These are phyloP conservation scores for Pantherophis alleghaniensis DNA, from an alignment of 2,797 vertebrate species.

Conservation along the genomic window DNA sequence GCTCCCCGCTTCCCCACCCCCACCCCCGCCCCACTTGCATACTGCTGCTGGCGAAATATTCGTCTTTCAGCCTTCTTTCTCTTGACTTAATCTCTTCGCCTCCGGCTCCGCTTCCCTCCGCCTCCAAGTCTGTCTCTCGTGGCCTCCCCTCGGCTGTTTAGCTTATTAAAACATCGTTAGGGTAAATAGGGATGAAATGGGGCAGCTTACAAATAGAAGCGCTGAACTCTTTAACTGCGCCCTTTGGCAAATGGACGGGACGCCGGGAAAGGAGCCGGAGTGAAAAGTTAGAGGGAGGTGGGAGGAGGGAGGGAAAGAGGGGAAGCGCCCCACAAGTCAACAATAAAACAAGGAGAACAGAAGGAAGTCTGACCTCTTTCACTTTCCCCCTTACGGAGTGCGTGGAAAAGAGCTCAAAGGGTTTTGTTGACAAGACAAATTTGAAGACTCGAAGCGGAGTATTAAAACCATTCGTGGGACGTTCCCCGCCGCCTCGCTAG, in stretches of 20 bases:
- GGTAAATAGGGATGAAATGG: conserved; percentile 71
- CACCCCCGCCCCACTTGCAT: not conserved
- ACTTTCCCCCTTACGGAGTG: not conserved
- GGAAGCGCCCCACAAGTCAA: not conserved
- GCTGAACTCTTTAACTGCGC: conserved; percentile 64
- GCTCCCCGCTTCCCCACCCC: rapidly evolving
- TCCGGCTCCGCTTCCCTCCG: not conserved
- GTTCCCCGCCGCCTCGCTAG: not conserved
- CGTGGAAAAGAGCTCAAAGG: not conserved
- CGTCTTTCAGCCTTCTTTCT: not conserved
- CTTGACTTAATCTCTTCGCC: conserved; percentile 22
- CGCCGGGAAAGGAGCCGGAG: not conserved
- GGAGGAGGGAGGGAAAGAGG: rapidly evolving
- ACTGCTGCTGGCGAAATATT: not conserved
- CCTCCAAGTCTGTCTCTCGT: not conserved
- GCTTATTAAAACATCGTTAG: conserved; percentile 74
- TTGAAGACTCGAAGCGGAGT: not conserved
- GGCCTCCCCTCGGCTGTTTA: conserved; percentile 26
- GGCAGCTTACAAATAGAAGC: conserved; percentile 61
- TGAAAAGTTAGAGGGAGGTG: not conserved
- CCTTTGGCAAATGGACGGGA: conserved; percentile 46
- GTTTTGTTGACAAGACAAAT: not conserved
- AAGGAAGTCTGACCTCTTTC: not conserved
- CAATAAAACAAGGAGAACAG: not conserved
- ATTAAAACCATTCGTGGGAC: not conserved